Percentiles rank a stretch among this genome's conserved stretches.
Conservation (phyloP, 1,140 invertebrate species). For the Halesus radiatus region DNA sequence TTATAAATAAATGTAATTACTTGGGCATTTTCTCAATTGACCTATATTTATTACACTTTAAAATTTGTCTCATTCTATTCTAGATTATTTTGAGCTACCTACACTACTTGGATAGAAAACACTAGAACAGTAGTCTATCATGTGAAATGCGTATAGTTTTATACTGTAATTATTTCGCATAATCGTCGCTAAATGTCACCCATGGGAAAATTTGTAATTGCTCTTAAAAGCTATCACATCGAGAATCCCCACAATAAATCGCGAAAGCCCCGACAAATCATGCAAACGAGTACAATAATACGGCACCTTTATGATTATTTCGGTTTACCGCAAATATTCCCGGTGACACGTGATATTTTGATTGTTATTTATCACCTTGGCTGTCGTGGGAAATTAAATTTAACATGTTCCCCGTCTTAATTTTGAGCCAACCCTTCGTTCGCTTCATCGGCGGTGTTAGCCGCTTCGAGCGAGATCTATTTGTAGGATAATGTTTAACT, state of each 20-base stretch:
- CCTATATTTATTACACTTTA: too few species aligned
- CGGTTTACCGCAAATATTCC: background rate
- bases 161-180: too few species aligned
- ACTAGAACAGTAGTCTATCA: too few species aligned
- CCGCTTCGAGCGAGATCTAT: background rate
- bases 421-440: constrained; percentile 1
- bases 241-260: background rate
- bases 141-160: too few species aligned
- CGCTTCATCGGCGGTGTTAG: background rate
- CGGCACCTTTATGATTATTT: constrained; percentile 1
- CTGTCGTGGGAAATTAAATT: constrained; percentile 45
- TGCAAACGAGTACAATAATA: background rate
- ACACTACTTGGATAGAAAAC: too few species aligned
- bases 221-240: background rate
- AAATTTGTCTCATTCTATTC: too few species aligned
- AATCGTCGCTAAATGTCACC: too few species aligned
- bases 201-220: background rate
- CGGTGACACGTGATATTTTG: constrained; percentile 22
- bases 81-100: too few species aligned
- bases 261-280: constrained; percentile 3
- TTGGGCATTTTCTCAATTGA: too few species aligned
- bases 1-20: too few species aligned
- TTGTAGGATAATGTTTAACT: background rate
- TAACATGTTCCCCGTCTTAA: constrained; percentile 39
- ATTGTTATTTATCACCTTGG: constrained; percentile 41